phyloP scores from a whole-genome alignment of 1,140 invertebrate genomes.

The Nilaparvata lugens region DNA sequence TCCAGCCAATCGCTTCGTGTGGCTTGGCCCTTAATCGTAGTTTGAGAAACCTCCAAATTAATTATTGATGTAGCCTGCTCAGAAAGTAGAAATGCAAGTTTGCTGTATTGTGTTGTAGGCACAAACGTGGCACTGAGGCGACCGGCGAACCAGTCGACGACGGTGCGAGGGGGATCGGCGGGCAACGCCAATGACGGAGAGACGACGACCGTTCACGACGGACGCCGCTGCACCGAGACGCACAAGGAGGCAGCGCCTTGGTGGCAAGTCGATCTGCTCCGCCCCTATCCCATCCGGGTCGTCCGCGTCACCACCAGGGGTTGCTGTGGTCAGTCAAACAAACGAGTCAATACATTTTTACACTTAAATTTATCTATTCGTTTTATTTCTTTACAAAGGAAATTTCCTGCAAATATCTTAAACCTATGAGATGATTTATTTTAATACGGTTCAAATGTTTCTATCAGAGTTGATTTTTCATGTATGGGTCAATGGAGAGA shows the following conservation, averaged over 20 bases:
- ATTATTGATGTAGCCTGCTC: background rate
- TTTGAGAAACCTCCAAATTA: no score
- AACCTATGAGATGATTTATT: no score
- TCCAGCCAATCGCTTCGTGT: no score
- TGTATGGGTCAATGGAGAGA: no score
- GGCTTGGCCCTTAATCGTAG: no score
- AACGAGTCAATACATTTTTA: no score
- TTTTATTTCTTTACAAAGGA: no score
- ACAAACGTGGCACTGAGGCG: slow-evolving; percentile 80
- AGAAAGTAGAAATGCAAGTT: background rate
- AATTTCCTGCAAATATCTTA: no score
- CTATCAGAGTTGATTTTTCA: no score
- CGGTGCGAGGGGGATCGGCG: slow-evolving; percentile 68
- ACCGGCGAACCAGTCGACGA: slow-evolving; percentile 81
- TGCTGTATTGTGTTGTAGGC: slow-evolving; percentile 38
- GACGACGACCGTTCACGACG: slow-evolving; percentile 71
- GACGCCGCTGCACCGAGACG: slow-evolving; percentile 79
- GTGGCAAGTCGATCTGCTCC: slow-evolving; percentile 82
- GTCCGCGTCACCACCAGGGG: slow-evolving; percentile 78
- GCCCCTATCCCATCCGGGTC: slow-evolving; percentile 71
- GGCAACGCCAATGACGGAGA: slow-evolving; percentile 80
- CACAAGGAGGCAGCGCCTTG: slow-evolving; percentile 79
- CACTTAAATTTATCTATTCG: no score
- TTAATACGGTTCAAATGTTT: no score
- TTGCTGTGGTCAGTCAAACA: slow-evolving; percentile 68